These are phyloP conservation scores for Callospermophilus lateralis DNA, from an alignment of 2,113 vertebrate species.

Conservation along the genomic window DNA sequence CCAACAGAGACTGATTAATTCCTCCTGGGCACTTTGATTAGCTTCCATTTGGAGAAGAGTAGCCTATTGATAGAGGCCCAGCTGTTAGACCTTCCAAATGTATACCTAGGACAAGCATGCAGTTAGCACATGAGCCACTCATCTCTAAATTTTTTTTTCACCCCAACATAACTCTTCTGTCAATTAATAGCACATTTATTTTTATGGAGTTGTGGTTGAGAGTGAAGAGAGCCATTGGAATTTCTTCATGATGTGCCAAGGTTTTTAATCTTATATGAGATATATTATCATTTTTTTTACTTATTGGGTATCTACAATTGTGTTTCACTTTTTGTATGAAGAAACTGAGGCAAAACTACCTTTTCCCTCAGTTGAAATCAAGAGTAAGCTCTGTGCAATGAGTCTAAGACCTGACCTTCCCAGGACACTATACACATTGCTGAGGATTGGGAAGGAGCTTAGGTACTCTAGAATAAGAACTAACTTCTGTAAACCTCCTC, in stretches of 20 bases:
- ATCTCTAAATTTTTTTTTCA: constrained; percentile 21
- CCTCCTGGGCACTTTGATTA: constrained; percentile 70
- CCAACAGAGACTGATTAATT: constrained; percentile 70
- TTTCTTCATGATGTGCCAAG: not conserved
- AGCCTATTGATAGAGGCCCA: constrained; percentile 52
- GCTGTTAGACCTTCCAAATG: constrained; percentile 53
- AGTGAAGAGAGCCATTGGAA: not conserved
- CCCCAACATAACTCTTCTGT: not conserved
- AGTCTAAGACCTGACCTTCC: not conserved
- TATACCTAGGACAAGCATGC: not conserved
- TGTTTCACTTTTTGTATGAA: not conserved
- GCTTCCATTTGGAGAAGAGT: constrained; percentile 64
- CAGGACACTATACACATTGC: not conserved
- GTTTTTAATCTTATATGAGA: not conserved
- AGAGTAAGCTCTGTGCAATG: not conserved
- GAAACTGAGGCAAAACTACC: not conserved
- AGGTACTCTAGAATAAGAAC: rapidly evolving
- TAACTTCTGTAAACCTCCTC: not conserved
- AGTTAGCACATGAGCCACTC: not conserved
- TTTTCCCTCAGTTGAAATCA: not conserved
- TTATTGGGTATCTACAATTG: not conserved
- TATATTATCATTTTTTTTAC: not conserved
- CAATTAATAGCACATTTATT: constrained; percentile 12
- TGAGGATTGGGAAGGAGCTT: not conserved
- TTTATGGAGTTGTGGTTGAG: not conserved